Percentiles rank a stretch among this genome's conserved stretches.
phyloP scores from a whole-genome alignment of 2,797 vertebrate genomes.

The Darevskia nairensis region DNA sequence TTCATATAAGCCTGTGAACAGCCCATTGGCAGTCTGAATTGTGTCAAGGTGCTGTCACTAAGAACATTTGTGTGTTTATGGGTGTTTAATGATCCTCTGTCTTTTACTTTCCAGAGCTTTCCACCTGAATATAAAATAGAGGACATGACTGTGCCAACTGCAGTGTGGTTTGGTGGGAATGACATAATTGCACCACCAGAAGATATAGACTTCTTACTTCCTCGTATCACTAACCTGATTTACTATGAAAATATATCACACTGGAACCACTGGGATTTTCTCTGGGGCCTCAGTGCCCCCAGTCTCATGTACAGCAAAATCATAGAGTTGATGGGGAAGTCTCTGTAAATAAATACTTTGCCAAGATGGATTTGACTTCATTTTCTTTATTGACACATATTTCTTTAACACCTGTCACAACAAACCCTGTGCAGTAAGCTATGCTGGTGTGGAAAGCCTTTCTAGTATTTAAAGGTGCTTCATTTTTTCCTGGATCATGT shows the following conservation, averaged over 20 bases:
- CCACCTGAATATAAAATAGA: conserved; percentile 82
- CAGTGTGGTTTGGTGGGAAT: conserved; percentile 87
- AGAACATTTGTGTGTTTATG: background rate
- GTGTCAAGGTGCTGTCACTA: background rate
- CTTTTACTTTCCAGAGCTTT: conserved; percentile 70
- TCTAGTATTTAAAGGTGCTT: too few species aligned
- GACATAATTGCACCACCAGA: conserved; percentile 87
- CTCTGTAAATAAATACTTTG: conserved; percentile 66
- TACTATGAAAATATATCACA: conserved; percentile 83
- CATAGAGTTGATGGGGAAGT: conserved; percentile 82
- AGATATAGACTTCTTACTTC: conserved; percentile 83
- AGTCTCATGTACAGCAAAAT: conserved; percentile 85
- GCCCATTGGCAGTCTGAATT: background rate
- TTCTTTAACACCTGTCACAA: too few species aligned
- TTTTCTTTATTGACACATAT: too few species aligned
- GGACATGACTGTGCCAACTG: conserved; percentile 88
- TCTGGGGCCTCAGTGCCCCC: conserved; percentile 92
- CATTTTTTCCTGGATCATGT: too few species aligned
- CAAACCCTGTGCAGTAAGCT: too few species aligned
- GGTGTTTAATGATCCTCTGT: fast-evolving
- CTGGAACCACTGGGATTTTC: conserved; percentile 95
- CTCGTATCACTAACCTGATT: conserved; percentile 82
- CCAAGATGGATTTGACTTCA: background rate
- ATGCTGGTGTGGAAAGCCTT: too few species aligned
- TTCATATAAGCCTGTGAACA: too few species aligned